Percentiles rank a stretch among this genome's conserved stretches.
Conservation (phyloP, 2,888 invertebrate genomes). For the Scelioninae gen. 2 region DNA sequence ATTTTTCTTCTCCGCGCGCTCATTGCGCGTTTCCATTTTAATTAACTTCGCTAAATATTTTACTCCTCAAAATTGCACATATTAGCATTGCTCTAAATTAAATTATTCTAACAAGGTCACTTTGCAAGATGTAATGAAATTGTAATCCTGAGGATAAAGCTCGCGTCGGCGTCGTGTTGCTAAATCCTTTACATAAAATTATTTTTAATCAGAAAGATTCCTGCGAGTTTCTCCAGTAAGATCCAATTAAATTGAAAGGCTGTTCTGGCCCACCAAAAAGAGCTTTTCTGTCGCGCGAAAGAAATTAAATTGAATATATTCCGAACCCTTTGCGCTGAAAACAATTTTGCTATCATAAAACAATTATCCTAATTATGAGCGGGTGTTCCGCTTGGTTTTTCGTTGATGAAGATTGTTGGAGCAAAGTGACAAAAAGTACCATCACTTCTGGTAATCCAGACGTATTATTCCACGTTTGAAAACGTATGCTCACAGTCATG, state of each 20-base stretch:
- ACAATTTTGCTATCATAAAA: conserved; percentile 33
- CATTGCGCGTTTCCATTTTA: not conserved
- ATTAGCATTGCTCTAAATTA: conserved; percentile 19
- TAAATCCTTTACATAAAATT: conserved; percentile 38
- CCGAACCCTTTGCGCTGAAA: not conserved
- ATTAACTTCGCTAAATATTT: conserved; percentile 28
- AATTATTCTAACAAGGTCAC: conserved; percentile 35
- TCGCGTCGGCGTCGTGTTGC: not conserved
- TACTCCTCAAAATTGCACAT: conserved; percentile 21
- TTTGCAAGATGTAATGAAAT: conserved; percentile 28
- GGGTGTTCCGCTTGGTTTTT: too few relatives aligned
- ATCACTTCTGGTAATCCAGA: too few relatives aligned
- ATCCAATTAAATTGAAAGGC: conserved; percentile 47
- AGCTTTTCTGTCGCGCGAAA: not conserved
- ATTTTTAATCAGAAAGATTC: conserved; percentile 41
- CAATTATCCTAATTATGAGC: too few relatives aligned
- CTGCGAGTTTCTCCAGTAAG: conserved; percentile 10
- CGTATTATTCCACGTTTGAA: too few relatives aligned
- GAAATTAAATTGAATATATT: conserved; percentile 21
- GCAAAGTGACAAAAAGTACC: too few relatives aligned
- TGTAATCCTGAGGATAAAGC: conserved; percentile 23
- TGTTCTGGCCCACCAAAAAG: conserved; percentile 12
- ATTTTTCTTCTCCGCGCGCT: too few relatives aligned
- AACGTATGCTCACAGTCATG: too few relatives aligned
- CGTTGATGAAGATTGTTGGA: too few relatives aligned